Conservation (phyloP, 1,140 invertebrate genomes). For the Gerris buenoi region DNA sequence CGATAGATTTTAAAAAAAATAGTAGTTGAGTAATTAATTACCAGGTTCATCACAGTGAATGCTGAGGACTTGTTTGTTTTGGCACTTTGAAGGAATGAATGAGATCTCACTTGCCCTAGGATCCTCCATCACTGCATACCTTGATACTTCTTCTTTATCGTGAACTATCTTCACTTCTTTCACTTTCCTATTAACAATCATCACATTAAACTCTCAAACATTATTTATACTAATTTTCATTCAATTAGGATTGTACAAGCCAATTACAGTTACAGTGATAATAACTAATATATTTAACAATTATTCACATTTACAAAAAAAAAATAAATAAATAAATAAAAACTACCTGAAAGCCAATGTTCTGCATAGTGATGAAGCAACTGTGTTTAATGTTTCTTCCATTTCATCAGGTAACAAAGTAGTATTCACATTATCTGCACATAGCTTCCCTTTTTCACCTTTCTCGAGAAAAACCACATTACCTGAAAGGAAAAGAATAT, state of each 20-base stretch:
- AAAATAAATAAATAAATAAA: no score
- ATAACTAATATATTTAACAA: no score
- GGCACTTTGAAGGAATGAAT: constrained; percentile 57
- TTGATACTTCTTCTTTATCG: constrained; percentile 34
- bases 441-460: constrained; percentile 61
- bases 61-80: constrained; percentile 59
- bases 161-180: constrained; percentile 37
- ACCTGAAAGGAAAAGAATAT: no score
- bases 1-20: no score
- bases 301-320: not conserved
- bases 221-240: no score
- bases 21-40: no score
- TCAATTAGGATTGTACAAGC: no score
- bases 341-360: constrained; percentile 56
- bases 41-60: constrained; percentile 59
- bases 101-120: constrained; percentile 61
- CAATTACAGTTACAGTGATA: no score
- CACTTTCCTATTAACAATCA: constrained; percentile 32
- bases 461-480: constrained; percentile 71
- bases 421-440: constrained; percentile 39
- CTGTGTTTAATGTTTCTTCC: constrained; percentile 41
- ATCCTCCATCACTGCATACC: constrained; percentile 62
- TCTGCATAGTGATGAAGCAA: constrained; percentile 59
- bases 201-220: no score
- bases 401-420: constrained; percentile 36